Percentiles rank a stretch among this genome's conserved stretches.
These are phyloP conservation scores for Choloepus didactylus DNA, from an alignment of 2,797 vertebrate species.

Conservation along the genomic window DNA sequence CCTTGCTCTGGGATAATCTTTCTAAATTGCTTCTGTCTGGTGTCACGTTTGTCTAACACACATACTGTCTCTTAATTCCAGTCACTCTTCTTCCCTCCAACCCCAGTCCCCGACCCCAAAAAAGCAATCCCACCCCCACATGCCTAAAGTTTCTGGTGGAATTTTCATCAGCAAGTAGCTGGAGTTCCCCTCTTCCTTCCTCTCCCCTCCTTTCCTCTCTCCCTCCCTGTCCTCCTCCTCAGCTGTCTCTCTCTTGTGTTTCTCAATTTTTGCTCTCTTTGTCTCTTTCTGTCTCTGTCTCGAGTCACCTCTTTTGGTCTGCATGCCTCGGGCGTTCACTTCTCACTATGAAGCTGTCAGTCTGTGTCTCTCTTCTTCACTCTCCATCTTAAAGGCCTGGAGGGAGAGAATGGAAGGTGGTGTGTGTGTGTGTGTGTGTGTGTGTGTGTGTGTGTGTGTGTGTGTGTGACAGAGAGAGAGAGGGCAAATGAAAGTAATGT, in stretches of 20 bases:
- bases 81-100: background rate
- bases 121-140: background rate
- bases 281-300: background rate
- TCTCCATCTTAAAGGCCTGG: slow-evolving; percentile 16
- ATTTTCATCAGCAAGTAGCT: background rate
- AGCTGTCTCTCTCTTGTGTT: background rate
- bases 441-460: background rate
- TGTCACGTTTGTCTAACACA: background rate
- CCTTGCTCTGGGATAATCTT: background rate
- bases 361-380: background rate
- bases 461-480: background rate
- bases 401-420: background rate
- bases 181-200: fast-evolving
- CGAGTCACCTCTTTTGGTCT: background rate
- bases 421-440: background rate
- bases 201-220: background rate
- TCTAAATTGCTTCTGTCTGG: background rate
- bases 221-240: background rate
- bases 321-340: background rate
- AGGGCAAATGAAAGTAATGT: background rate
- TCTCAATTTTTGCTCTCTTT: background rate
- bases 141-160: background rate
- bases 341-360: background rate
- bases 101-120: too few relatives aligned
- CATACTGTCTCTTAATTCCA: background rate